Base-by-base conservation (phyloP, 2,113 vertebrate genomes). In the Xiphophorus maculatus region DNA sequence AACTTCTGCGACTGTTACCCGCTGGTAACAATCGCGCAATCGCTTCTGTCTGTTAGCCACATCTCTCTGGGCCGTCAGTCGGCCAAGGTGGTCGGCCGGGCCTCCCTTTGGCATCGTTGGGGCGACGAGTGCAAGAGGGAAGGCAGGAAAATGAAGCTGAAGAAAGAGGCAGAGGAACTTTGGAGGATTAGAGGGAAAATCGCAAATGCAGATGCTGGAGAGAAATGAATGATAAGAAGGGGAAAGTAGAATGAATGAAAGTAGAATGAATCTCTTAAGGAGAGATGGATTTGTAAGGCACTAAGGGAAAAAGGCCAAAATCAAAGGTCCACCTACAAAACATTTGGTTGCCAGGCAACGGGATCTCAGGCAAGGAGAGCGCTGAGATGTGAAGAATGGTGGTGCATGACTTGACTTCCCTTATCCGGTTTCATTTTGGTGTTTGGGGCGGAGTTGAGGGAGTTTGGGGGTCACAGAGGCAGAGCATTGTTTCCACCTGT, bases 341-440 rank as follows among this genome's bases (percentile, higher is more conserved):
- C 94, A 95, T 93, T 95, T 92, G 91, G 93, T 95, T 87, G 79
- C 93, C 27, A 5, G 71, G 93, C 85, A 93, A 93, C 93, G 84
- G 84, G 60, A 35, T 79, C 83, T 86, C 67, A 82, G 89, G 88
- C 83, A 73, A 88, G 66, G 66, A 68, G 88, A 84, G 87, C 74
- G 84, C 63, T 73, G 80, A 87, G 84, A 89, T 93, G 85, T 89
- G 87, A 90, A 85, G 89, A 85, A 89, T 76, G 71, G 87, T 74
- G 85, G 81, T 74, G 87, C 89, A 91, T 91, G 91, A 91, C 81
- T 93, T 79, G 69, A 86, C 79, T 74, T 90, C 87, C 68, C 81
- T 64, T 92, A 94, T 94, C 91, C n/a, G 69, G 90, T 95, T 93
- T 93, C 91, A 92, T 87, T 66, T 83, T 13, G 80, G 77, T 33